A percentile compares a stretch with the other conserved stretches of the same genome.
Conservation (phyloP, 2,113 vertebrate species). For the Rousettus leschenaultii region DNA sequence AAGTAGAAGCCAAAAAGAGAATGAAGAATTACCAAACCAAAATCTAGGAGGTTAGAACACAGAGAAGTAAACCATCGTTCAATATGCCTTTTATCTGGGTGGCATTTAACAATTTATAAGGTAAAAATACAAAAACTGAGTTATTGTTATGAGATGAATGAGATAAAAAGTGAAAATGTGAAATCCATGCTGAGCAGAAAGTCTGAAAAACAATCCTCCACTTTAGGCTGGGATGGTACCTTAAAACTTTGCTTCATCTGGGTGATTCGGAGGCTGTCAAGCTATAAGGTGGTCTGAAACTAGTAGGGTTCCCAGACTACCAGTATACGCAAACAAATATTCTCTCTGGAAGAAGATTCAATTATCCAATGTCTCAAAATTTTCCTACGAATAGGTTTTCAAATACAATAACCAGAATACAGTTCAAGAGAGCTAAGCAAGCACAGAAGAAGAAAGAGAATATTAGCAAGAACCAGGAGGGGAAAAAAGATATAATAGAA, state of each 20-base stretch:
- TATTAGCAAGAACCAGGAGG: background rate
- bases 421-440: background rate
- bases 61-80: background rate
- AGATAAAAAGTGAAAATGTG: background rate
- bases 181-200: background rate
- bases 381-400: background rate
- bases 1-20: background rate
- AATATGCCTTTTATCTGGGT: background rate
- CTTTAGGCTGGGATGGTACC: background rate
- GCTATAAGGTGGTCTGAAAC: background rate
- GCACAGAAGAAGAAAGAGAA: background rate
- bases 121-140: background rate
- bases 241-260: background rate
- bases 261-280: background rate
- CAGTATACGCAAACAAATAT: background rate
- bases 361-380: background rate
- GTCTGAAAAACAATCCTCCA: background rate
- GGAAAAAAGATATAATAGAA: background rate
- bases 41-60: background rate
- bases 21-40: background rate
- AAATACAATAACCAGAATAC: constrained; percentile 3
- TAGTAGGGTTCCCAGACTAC: background rate
- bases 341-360: background rate
- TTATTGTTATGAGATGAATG: background rate
- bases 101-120: background rate